Evolutionary conservation across 1,140 invertebrate species (phyloP).

Genomic region (Meloidogyne floridensis): DNA sequence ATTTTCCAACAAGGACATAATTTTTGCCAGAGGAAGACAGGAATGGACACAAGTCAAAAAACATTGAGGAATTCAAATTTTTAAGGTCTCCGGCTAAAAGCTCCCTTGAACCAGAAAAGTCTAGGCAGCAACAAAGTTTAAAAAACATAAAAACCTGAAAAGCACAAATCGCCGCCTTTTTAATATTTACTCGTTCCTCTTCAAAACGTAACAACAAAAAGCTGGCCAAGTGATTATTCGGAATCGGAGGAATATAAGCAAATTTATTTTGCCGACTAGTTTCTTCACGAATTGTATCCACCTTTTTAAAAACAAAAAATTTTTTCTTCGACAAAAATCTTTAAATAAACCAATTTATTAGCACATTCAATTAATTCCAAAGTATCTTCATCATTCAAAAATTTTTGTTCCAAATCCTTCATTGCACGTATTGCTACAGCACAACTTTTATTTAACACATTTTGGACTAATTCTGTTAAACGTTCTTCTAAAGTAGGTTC

Average conservation of each 20-base stretch:
- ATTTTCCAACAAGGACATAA: too few relatives aligned
- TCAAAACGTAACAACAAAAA: constrained; percentile 23
- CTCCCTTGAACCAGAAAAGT: too few relatives aligned
- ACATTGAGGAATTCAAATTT: too few relatives aligned
- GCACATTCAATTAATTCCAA: constrained; percentile 20
- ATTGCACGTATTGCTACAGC: constrained; percentile 6
- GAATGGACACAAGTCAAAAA: too few relatives aligned
- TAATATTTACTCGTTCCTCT: constrained; percentile 27
- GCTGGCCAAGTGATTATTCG: constrained; percentile 23
- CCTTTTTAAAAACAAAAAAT: background rate
- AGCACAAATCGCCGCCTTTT: constrained; percentile 30
- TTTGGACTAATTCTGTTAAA: constrained; percentile 16
- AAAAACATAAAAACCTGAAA: constrained; percentile 1
- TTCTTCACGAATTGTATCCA: constrained; percentile 7
- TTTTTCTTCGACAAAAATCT: background rate
- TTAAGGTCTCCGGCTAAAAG: too few relatives aligned
- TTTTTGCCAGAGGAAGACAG: too few relatives aligned
- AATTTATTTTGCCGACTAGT: background rate
- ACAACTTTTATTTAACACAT: constrained; percentile 20
- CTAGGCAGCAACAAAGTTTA: too few relatives aligned
- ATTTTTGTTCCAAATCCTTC: constrained; percentile 8
- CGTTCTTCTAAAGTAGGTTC: too few relatives aligned
- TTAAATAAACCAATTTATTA: constrained; percentile 11
- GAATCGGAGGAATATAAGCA: background rate
- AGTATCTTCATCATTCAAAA: constrained; percentile 3